These are phyloP conservation scores for Stramonita haemastoma DNA, from an alignment of 2,888 invertebrate species.

Conservation along the genomic window DNA sequence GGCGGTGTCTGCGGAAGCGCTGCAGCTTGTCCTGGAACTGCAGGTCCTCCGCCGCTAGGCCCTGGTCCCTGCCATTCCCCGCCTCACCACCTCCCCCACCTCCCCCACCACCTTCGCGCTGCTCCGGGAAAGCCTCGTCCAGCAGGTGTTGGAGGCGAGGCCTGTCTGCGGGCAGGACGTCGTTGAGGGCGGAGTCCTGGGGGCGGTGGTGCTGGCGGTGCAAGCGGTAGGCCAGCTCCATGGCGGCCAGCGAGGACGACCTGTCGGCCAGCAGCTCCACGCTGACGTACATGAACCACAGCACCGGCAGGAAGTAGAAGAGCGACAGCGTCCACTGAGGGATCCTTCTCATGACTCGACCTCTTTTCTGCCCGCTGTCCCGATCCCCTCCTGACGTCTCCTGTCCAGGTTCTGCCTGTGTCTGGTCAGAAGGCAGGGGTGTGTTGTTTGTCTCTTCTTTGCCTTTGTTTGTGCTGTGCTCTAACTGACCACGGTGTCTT, in stretches of 20 bases:
- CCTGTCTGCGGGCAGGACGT: slow-evolving; percentile 18
- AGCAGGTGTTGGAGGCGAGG: background rate
- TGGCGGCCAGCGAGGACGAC: slow-evolving; percentile 22
- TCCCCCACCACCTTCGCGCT: background rate
- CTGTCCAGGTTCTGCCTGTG: no score
- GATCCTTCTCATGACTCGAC: background rate
- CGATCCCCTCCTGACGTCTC: no score
- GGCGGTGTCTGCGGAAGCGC: background rate
- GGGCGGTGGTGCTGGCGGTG: background rate
- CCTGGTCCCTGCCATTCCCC: background rate
- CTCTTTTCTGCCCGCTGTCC: no score
- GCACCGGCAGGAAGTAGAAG: slow-evolving; percentile 30
- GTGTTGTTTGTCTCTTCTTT: background rate
- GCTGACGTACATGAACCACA: slow-evolving; percentile 38
- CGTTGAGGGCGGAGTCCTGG: background rate
- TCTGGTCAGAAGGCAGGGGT: no score
- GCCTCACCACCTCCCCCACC: background rate
- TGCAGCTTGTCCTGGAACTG: background rate
- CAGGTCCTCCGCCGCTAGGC: background rate
- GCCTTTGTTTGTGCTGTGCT: no score
- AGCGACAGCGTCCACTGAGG: background rate
- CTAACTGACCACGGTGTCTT: no score
- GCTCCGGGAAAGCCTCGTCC: background rate
- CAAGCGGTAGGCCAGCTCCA: slow-evolving; percentile 23
- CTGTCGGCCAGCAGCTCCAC: slow-evolving; percentile 26